phyloP scores from a whole-genome alignment of 2,797 vertebrate species.

The Hapalemur alaotrensis region DNA sequence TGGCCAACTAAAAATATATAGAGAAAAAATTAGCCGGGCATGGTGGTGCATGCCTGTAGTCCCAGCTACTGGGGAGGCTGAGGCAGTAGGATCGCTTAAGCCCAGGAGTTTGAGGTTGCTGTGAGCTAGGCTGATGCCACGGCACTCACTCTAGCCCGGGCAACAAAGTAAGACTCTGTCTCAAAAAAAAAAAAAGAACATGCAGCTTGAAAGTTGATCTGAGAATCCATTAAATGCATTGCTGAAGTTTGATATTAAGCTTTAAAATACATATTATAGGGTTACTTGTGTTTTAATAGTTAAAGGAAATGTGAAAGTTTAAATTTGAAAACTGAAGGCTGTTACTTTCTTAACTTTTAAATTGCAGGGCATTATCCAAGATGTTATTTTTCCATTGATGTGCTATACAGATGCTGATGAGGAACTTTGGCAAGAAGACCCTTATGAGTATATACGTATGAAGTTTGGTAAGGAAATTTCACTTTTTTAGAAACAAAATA shows the following conservation, averaged over 20 bases:
- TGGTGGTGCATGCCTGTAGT: no score
- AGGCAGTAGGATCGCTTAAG: no score
- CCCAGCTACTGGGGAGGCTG: no score
- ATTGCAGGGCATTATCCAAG: conserved; percentile 97
- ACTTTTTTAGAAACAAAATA: conserved; percentile 23
- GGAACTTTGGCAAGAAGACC: conserved; percentile 99
- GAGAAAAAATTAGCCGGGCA: no score
- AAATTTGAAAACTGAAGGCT: conserved; percentile 54
- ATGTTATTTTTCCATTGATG: conserved; percentile 99
- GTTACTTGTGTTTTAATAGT: conserved; percentile 29
- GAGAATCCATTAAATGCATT: background rate
- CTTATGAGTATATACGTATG: conserved; percentile 99
- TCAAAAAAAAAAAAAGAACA: background rate
- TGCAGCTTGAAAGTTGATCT: background rate
- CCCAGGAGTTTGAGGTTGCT: no score
- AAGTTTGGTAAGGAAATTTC: conserved; percentile 92
- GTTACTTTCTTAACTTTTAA: conserved; percentile 72
- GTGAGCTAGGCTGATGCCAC: no score
- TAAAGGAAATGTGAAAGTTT: conserved; percentile 28
- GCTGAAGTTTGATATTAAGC: background rate
- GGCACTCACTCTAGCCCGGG: no score
- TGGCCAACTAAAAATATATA: no score
- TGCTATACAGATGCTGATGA: conserved; percentile 99
- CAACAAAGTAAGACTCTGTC: no score
- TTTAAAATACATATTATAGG: background rate